phyloP scores from a whole-genome alignment of 2,888 invertebrate species.

The Alentia gelatinosa region DNA sequence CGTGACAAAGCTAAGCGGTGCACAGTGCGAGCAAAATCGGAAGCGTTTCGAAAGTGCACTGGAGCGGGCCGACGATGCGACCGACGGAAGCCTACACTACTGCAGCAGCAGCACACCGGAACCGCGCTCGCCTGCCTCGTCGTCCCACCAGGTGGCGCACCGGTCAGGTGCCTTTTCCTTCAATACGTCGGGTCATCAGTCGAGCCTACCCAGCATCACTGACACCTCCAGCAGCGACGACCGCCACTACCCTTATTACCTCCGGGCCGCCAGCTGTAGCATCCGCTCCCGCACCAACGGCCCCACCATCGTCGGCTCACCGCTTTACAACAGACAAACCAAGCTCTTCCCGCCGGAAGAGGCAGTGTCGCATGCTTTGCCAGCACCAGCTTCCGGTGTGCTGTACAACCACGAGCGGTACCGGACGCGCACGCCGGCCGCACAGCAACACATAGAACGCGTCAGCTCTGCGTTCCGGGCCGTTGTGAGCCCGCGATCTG shows the following conservation, averaged over 20 bases:
- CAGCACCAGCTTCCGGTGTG: not conserved
- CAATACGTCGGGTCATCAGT: not conserved
- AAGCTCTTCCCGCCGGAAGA: not conserved
- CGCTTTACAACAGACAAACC: not conserved
- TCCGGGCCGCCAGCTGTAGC: not conserved
- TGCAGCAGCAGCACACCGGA: not conserved
- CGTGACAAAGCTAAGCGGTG: not conserved
- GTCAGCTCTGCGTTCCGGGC: slow-evolving; percentile 4
- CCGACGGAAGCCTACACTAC: not conserved
- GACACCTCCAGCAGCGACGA: not conserved
- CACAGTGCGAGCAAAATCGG: slow-evolving; percentile 9
- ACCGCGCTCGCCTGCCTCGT: not conserved
- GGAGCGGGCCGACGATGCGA: not conserved
- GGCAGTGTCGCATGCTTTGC: not conserved
- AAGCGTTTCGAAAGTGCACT: not conserved
- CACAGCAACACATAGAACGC: not conserved
- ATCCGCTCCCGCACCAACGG: not conserved
- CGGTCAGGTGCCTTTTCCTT: not conserved
- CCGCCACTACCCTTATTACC: not conserved
- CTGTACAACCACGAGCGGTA: slow-evolving; percentile 14
- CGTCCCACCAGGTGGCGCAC: not conserved
- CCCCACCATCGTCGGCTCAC: not conserved
- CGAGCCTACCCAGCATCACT: slow-evolving; percentile 28
- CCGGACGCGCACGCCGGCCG: not conserved
- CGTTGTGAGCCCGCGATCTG: not conserved